Percentiles rank a stretch among this genome's conserved stretches.
Conservation (phyloP, 2,888 invertebrate genomes). For the Augochlorella aurata region DNA sequence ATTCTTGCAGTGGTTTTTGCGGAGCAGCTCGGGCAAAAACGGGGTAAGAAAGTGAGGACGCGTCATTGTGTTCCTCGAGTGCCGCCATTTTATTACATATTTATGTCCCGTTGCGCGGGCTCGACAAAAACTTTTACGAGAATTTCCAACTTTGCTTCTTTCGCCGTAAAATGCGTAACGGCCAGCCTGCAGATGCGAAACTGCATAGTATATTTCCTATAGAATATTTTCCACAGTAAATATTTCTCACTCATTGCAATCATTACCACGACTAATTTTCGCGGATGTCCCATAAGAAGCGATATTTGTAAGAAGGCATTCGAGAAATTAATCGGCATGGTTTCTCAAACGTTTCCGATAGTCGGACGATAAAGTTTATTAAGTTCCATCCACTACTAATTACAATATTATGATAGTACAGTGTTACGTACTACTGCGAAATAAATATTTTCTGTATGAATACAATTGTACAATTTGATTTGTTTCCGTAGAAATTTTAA, state of each 20-base stretch:
- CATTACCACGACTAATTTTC: too few species aligned
- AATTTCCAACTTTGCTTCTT: not conserved
- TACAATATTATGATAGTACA: too few species aligned
- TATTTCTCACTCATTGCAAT: not conserved
- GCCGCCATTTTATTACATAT: conserved; percentile 29
- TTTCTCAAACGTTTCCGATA: too few species aligned
- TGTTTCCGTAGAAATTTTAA: too few species aligned
- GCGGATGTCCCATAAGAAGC: too few species aligned
- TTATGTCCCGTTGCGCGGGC: conserved; percentile 26
- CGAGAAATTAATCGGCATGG: too few species aligned
- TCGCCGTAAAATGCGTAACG: not conserved
- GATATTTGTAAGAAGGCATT: too few species aligned
- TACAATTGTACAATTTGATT: too few species aligned
- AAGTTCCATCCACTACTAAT: too few species aligned
- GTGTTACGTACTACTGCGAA: too few species aligned
- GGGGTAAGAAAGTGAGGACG: conserved; percentile 14
- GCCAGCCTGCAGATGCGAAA: not conserved
- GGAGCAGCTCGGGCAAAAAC: not conserved
- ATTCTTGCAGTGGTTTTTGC: not conserved
- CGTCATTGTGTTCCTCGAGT: conserved; percentile 14
- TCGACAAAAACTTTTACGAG: conserved; percentile 32
- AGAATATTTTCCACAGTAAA: not conserved
- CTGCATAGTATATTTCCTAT: not conserved
- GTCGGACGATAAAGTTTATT: too few species aligned
- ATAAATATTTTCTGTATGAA: too few species aligned